A percentile compares a stretch with the other conserved stretches of the same genome.
Evolutionary conservation across 2,113 vertebrate species (phyloP).

Genomic region (Cacatua alba): DNA sequence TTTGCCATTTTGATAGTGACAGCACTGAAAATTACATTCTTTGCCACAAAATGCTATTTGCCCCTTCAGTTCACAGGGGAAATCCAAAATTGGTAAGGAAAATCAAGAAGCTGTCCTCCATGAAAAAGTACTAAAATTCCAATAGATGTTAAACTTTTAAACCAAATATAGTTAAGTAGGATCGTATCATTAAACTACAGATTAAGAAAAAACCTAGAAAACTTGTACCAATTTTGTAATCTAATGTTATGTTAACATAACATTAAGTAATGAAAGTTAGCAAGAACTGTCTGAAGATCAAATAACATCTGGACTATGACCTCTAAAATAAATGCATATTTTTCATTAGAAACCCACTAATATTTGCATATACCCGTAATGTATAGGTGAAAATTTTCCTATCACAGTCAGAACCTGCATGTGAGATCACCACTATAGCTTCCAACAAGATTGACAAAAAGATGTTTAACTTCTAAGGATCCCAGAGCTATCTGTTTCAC

Average conservation of each 20-base stretch:
- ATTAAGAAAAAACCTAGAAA: neutral
- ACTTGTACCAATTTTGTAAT: neutral
- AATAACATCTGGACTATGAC: neutral
- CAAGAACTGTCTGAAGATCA: neutral
- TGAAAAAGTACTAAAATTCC: neutral
- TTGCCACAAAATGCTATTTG: neutral
- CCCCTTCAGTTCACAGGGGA: neutral
- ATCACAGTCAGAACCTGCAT: neutral
- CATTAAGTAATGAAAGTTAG: neutral
- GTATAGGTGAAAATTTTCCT: neutral
- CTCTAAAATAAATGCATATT: neutral
- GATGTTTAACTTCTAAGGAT: neutral
- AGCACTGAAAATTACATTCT: neutral
- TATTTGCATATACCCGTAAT: neutral
- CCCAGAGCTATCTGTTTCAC: neutral
- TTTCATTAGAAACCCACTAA: neutral
- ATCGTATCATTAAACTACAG: neutral
- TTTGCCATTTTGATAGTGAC: neutral
- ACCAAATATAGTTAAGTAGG: neutral
- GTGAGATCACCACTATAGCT: neutral
- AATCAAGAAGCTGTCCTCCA: neutral
- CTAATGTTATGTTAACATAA: neutral
- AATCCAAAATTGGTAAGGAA: neutral
- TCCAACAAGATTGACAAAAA: neutral
- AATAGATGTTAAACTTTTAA: neutral